Evolutionary conservation across 2,888 invertebrate species (phyloP).

Genomic region (Xestia c-nigrum): DNA sequence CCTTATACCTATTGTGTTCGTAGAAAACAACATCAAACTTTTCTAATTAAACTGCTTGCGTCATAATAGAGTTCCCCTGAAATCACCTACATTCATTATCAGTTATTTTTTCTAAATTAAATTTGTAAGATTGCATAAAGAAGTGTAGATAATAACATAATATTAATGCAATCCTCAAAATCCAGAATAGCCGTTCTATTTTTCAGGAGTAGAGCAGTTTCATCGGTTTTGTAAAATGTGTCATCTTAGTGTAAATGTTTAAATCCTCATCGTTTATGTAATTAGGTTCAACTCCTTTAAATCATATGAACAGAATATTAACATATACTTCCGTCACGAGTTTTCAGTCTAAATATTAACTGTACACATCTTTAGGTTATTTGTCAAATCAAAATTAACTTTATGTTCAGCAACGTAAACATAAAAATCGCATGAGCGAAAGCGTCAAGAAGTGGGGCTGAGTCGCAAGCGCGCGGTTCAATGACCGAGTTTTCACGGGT

Average conservation of each 20-base stretch:
- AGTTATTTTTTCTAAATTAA: background rate
- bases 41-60: background rate
- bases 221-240: slow-evolving; percentile 16
- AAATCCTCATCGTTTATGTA: slow-evolving; percentile 63
- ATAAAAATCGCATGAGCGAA: slow-evolving; percentile 86
- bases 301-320: slow-evolving; percentile 67
- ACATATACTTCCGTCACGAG: slow-evolving; percentile 76
- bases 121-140: slow-evolving; percentile 1
- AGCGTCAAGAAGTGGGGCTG: slow-evolving; percentile 79
- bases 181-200: slow-evolving; percentile 10
- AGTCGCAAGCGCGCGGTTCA: slow-evolving; percentile 85
- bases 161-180: slow-evolving; percentile 16
- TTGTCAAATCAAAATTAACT: slow-evolving; percentile 78
- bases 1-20: background rate
- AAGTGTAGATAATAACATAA: slow-evolving; percentile 6
- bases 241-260: slow-evolving; percentile 32
- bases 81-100: slow-evolving; percentile 1
- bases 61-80: slow-evolving; percentile 1
- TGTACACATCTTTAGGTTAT: slow-evolving; percentile 73
- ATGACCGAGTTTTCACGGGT: slow-evolving; percentile 91
- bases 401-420: slow-evolving; percentile 79
- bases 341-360: slow-evolving; percentile 78
- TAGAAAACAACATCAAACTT: background rate
- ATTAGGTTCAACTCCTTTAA: slow-evolving; percentile 60
- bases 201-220: slow-evolving; percentile 18